Evolutionary conservation across 2,797 vertebrate species (phyloP).

Genomic region (Cygnus olor): DNA sequence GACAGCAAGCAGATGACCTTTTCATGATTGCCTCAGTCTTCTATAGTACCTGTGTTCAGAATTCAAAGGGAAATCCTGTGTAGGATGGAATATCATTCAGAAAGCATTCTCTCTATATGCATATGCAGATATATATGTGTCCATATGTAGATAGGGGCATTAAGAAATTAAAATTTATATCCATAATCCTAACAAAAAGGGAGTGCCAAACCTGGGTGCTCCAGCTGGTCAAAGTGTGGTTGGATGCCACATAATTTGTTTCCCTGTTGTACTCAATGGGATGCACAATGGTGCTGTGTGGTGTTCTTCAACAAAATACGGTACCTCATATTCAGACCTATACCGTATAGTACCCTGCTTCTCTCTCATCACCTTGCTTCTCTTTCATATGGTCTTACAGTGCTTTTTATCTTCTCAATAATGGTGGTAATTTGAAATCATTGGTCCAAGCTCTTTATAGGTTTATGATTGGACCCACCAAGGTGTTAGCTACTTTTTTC

Average conservation of each 20-base stretch:
- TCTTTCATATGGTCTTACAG: not conserved
- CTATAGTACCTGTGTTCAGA: not conserved
- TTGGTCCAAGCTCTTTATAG: not conserved
- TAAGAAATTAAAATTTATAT: not conserved
- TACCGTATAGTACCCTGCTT: not conserved
- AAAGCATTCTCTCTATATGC: not conserved
- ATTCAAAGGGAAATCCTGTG: not conserved
- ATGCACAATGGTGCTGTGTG: not conserved
- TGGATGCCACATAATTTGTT: not conserved
- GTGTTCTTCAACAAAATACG: not conserved
- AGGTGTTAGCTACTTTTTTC: not conserved
- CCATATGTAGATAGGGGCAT: not conserved
- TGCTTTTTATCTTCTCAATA: not conserved
- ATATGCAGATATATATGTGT: accelerated
- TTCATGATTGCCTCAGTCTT: not conserved
- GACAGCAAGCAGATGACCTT: not conserved
- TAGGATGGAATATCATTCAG: not conserved
- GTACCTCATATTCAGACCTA: not conserved
- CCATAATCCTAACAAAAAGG: not conserved
- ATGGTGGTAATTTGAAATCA: not conserved
- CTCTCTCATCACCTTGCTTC: not conserved
- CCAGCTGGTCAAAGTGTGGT: not conserved
- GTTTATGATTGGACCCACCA: not conserved
- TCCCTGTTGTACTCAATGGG: not conserved
- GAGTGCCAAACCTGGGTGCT: not conserved